These are phyloP conservation scores for Copsychus sechellarum DNA, from an alignment of 2,113 vertebrate genomes.

Conservation along the genomic window DNA sequence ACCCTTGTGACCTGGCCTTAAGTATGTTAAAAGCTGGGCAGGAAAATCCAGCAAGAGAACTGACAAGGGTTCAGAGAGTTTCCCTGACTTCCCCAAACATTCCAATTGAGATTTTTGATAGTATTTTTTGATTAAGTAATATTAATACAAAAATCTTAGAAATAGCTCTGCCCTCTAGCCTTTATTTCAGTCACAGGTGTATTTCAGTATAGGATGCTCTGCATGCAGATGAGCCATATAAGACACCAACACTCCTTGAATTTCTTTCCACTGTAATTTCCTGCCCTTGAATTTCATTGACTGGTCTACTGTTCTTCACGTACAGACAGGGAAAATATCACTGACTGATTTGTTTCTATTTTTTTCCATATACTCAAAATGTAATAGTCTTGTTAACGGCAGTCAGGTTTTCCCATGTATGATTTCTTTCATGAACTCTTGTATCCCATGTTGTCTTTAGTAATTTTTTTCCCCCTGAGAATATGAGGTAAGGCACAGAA, in stretches of 20 bases:
- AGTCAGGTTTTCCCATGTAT: background rate
- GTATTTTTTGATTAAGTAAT: background rate
- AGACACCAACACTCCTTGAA: background rate
- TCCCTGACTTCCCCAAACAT: background rate
- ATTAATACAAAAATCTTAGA: rapidly evolving
- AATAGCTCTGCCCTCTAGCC: background rate
- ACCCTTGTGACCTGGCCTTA: rapidly evolving
- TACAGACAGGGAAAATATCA: background rate
- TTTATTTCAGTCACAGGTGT: background rate
- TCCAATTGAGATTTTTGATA: background rate
- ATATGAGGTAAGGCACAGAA: background rate
- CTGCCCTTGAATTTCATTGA: background rate
- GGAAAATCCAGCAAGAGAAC: background rate
- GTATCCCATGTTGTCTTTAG: background rate
- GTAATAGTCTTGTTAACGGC: background rate
- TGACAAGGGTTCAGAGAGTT: background rate
- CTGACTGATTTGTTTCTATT: background rate
- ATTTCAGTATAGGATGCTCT: background rate
- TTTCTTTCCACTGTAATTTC: background rate
- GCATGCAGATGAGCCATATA: background rate
- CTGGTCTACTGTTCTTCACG: background rate
- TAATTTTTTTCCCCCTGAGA: background rate
- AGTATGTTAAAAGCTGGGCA: background rate
- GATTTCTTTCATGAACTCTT: background rate
- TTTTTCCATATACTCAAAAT: background rate